These are phyloP conservation scores for Spodoptera littoralis DNA, from an alignment of 2,888 invertebrate species.

Conservation along the genomic window DNA sequence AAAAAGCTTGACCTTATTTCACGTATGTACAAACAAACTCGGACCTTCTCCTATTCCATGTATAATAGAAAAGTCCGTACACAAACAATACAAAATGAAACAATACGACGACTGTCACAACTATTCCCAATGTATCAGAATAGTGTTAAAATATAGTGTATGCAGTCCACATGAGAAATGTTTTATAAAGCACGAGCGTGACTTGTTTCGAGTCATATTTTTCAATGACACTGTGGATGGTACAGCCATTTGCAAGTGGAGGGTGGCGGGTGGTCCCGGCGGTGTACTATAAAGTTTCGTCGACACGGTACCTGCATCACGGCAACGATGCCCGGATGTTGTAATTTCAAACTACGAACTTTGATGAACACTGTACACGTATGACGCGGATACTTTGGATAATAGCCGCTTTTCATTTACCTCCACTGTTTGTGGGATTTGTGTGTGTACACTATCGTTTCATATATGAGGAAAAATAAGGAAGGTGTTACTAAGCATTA, in stretches of 20 bases:
- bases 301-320: conserved; percentile 61
- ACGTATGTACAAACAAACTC: no score
- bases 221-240: conserved; percentile 49
- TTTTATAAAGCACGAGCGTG: conserved; percentile 31
- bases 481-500: no score
- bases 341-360: conserved; percentile 45
- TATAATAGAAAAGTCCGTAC: no score
- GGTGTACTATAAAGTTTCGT: conserved; percentile 58
- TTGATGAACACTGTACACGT: conserved; percentile 27
- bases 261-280: conserved; percentile 53
- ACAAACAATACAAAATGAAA: neutral
- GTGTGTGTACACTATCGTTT: neutral
- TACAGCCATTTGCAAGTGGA: conserved; percentile 42
- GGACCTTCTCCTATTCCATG: no score
- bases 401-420: conserved; percentile 20
- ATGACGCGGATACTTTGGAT: conserved; percentile 26
- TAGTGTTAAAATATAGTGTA: conserved; percentile 9
- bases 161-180: conserved; percentile 13
- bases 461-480: conserved; percentile 7
- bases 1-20: no score
- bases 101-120: neutral
- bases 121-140: conserved; percentile 14
- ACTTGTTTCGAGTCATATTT: conserved; percentile 50
- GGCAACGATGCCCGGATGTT: conserved; percentile 27
- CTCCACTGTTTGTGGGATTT: conserved; percentile 5